Evolutionary conservation across 2,797 vertebrate genomes (phyloP).

Genomic region (Enteromius argenteus): DNA sequence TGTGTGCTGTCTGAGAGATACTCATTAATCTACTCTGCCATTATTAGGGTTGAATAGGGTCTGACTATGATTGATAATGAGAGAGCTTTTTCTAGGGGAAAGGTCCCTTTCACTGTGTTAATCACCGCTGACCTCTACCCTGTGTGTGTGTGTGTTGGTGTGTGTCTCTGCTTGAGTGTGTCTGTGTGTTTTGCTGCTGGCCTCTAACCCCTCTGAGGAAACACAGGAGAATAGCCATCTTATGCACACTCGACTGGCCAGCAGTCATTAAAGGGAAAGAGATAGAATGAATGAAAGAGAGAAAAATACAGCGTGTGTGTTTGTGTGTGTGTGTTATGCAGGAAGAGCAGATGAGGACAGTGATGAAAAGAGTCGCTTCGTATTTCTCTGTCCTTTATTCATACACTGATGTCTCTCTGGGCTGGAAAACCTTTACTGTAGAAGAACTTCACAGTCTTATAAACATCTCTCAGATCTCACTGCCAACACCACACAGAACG

Average conservation of each 20-base stretch:
- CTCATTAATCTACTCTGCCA: conserved; percentile 84
- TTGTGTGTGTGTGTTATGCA: background rate
- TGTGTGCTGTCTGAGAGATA: conserved; percentile 58
- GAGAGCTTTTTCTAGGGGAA: conserved; percentile 81
- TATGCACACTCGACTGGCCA: conserved; percentile 82
- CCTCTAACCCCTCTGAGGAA: conserved; percentile 86
- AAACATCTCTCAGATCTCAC: background rate
- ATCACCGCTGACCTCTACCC: conserved; percentile 81
- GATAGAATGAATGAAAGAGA: conserved; percentile 15
- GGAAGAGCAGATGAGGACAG: background rate
- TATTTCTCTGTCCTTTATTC: background rate
- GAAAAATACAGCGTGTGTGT: background rate
- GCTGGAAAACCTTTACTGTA: conserved; percentile 9
- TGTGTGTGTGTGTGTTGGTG: background rate
- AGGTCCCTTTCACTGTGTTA: conserved; percentile 87
- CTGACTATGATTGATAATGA: conserved; percentile 80
- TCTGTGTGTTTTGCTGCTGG: conserved; percentile 81
- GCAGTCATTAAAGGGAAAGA: conserved; percentile 66
- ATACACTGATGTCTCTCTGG: background rate
- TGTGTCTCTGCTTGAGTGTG: conserved; percentile 43
- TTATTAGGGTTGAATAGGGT: conserved; percentile 76
- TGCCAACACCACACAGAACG: background rate
- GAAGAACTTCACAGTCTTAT: conserved; percentile 14
- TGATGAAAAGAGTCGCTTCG: background rate
- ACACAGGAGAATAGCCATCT: conserved; percentile 83